A percentile compares a stretch with the other conserved stretches of the same genome.
These are phyloP conservation scores for Numenius arquata DNA, from an alignment of 2,113 vertebrate species.

Conservation along the genomic window DNA sequence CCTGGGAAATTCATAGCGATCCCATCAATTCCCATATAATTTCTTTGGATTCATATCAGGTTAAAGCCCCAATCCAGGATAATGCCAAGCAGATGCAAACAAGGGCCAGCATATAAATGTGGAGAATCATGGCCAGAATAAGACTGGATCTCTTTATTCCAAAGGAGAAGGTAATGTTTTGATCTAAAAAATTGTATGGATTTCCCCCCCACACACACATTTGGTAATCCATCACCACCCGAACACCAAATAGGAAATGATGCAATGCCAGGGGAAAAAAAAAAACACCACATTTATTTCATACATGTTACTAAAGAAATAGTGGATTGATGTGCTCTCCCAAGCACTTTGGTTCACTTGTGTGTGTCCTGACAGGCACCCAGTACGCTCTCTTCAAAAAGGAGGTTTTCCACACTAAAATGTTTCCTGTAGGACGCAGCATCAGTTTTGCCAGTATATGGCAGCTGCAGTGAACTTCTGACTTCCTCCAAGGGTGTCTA, in stretches of 20 bases:
- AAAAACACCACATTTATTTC: neutral
- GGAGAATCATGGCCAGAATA: neutral
- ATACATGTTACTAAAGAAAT: neutral
- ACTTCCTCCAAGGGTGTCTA: neutral
- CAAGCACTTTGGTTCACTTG: neutral
- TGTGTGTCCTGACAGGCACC: neutral
- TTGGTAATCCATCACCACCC: neutral
- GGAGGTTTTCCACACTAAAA: neutral
- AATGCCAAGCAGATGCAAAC: conserved; percentile 46
- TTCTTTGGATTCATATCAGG: conserved; percentile 28
- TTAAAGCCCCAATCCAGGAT: neutral
- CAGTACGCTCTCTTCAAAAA: neutral
- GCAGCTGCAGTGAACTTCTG: neutral
- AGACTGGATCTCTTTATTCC: neutral
- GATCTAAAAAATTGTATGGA: neutral
- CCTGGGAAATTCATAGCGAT: conserved; percentile 12
- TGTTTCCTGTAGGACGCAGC: neutral
- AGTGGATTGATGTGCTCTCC: neutral
- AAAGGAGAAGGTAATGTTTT: neutral
- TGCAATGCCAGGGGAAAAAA: neutral
- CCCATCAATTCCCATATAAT: neutral
- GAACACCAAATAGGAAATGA: neutral
- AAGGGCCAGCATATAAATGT: neutral
- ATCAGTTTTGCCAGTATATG: neutral
- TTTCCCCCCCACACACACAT: neutral